Conservation (phyloP, 2,797 vertebrate genomes). For the Aratinga solstitialis region DNA sequence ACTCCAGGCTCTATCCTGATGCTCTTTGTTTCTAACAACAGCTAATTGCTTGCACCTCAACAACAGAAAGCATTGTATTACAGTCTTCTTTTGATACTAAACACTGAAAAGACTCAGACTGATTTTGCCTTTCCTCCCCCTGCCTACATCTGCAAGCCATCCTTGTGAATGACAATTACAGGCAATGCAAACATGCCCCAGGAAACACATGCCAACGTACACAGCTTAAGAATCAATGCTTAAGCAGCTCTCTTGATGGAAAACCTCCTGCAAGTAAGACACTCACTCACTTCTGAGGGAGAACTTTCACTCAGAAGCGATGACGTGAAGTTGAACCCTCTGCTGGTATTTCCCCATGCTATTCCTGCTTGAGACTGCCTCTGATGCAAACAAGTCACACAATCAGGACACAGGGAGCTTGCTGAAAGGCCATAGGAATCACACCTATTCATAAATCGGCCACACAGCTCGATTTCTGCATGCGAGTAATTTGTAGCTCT, state of each 20-base stretch:
- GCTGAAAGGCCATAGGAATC: neutral
- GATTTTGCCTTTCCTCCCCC: neutral
- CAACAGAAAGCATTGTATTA: neutral
- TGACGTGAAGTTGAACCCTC: conserved; percentile 46
- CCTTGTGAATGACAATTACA: neutral
- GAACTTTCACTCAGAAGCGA: conserved; percentile 12
- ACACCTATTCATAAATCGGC: neutral
- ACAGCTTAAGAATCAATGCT: conserved; percentile 13
- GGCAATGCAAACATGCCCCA: neutral
- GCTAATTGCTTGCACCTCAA: neutral
- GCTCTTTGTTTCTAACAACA: neutral
- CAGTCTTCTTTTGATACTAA: neutral
- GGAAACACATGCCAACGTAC: neutral
- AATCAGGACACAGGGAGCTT: neutral
- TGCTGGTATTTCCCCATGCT: neutral
- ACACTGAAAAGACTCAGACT: neutral
- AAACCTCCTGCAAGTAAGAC: conserved; percentile 34
- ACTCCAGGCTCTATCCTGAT: neutral
- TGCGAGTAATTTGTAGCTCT: neutral
- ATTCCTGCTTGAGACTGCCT: neutral
- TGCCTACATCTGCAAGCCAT: neutral
- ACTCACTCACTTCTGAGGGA: conserved; percentile 16
- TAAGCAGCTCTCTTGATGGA: neutral
- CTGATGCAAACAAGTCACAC: neutral
- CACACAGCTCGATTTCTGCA: neutral